A percentile compares a stretch with the other conserved stretches of the same genome.
phyloP scores from a whole-genome alignment of 2,888 invertebrate species.

The Agriopis leucophaearia region DNA sequence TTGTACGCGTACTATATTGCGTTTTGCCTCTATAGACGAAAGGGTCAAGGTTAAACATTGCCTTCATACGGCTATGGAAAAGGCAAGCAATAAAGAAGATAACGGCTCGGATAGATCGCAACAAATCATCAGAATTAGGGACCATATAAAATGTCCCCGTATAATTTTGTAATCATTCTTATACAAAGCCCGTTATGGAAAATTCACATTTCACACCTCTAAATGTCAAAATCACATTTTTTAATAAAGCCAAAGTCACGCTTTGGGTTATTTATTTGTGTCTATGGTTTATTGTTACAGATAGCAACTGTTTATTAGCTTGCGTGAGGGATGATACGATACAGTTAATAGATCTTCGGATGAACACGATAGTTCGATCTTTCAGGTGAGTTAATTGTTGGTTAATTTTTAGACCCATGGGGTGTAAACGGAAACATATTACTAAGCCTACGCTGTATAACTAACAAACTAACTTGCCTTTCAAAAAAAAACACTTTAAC shows the following conservation, averaged over 20 bases:
- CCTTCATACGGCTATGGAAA: constrained; percentile 55
- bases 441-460: no score
- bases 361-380: constrained; percentile 95
- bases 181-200: constrained; percentile 46
- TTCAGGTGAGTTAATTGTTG: constrained; percentile 87
- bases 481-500: no score
- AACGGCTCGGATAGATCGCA: constrained; percentile 49
- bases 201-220: constrained; percentile 24
- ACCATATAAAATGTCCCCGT: constrained; percentile 53
- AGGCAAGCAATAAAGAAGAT: constrained; percentile 55
- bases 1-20: constrained; percentile 52
- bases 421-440: no score
- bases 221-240: neutral
- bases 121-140: constrained; percentile 54
- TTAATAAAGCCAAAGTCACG: constrained; percentile 29
- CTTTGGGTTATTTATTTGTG: constrained; percentile 41
- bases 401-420: no score
- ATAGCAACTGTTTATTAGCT: constrained; percentile 95
- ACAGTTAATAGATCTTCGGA: constrained; percentile 97
- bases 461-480: no score
- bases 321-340: constrained; percentile 98
- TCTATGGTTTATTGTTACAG: constrained; percentile 83
- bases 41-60: constrained; percentile 64
- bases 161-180: constrained; percentile 61
- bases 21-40: constrained; percentile 52